These are phyloP conservation scores for Chalcis sispes DNA, from an alignment of 2,888 invertebrate species.

Conservation along the genomic window DNA sequence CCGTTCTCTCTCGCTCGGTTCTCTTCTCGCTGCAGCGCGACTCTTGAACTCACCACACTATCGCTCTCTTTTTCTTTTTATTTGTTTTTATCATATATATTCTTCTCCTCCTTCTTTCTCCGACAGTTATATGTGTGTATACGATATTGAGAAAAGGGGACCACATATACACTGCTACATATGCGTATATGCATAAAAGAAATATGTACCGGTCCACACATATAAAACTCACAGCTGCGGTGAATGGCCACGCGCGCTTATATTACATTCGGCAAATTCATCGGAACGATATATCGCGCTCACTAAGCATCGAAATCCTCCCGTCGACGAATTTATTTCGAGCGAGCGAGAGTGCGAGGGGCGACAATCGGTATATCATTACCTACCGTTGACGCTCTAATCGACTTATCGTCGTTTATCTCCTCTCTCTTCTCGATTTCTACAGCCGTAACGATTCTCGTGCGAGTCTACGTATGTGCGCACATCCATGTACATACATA, in stretches of 20 bases:
- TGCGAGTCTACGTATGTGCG: too few relatives aligned
- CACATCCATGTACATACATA: too few relatives aligned
- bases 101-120: too few relatives aligned
- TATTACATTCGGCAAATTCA: not conserved
- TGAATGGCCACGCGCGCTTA: not conserved
- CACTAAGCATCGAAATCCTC: not conserved
- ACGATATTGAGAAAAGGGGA: not conserved
- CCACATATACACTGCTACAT: not conserved
- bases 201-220: not conserved
- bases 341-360: not conserved
- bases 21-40: not conserved
- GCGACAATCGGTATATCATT: too few relatives aligned
- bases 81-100: not conserved
- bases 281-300: not conserved
- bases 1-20: not conserved
- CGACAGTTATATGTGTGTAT: not conserved
- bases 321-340: not conserved
- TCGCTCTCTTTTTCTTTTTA: not conserved
- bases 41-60: constrained; percentile 8
- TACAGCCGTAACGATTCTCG: too few relatives aligned
- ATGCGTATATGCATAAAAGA: too few relatives aligned
- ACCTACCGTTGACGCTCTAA: too few relatives aligned
- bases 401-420: too few relatives aligned
- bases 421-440: too few relatives aligned
- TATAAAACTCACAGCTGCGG: not conserved